Conservation (phyloP, 2,113 vertebrate species). For the Dicerorhinus sumatrensis region DNA sequence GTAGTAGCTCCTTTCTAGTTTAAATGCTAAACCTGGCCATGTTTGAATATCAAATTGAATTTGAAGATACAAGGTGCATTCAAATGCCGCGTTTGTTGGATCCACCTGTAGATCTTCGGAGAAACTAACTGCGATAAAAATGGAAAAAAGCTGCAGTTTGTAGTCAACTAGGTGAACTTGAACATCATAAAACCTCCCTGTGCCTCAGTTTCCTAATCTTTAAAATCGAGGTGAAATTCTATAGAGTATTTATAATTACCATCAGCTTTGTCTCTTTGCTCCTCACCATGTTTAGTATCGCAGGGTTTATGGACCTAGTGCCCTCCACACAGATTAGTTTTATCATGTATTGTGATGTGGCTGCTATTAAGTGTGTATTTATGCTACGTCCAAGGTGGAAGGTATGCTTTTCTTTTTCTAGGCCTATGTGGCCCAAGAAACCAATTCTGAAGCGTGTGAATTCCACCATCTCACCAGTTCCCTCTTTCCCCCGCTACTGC, state of each 20-base stretch:
- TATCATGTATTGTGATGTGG: not conserved
- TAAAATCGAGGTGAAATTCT: conserved; percentile 2
- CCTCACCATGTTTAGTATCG: not conserved
- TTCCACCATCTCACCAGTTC: not conserved
- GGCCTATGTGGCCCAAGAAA: not conserved
- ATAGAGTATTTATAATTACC: not conserved
- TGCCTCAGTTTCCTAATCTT: not conserved
- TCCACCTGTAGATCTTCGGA: not conserved
- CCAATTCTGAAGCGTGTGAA: not conserved
- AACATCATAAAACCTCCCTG: not conserved
- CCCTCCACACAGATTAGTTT: not conserved
- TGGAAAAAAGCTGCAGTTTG: not conserved
- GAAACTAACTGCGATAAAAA: conserved; percentile 27
- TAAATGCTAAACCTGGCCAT: not conserved
- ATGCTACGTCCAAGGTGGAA: not conserved
- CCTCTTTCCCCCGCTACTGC: not conserved
- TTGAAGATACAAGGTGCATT: not conserved
- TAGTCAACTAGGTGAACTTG: not conserved
- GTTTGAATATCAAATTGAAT: not conserved
- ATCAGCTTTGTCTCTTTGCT: not conserved
- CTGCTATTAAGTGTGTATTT: not conserved
- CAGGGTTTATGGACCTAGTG: not conserved
- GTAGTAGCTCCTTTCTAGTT: not conserved
- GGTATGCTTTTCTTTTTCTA: not conserved
- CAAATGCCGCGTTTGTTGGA: not conserved